Base-by-base conservation (phyloP, 2,888 invertebrate species). In the Cephus pulcher region DNA sequence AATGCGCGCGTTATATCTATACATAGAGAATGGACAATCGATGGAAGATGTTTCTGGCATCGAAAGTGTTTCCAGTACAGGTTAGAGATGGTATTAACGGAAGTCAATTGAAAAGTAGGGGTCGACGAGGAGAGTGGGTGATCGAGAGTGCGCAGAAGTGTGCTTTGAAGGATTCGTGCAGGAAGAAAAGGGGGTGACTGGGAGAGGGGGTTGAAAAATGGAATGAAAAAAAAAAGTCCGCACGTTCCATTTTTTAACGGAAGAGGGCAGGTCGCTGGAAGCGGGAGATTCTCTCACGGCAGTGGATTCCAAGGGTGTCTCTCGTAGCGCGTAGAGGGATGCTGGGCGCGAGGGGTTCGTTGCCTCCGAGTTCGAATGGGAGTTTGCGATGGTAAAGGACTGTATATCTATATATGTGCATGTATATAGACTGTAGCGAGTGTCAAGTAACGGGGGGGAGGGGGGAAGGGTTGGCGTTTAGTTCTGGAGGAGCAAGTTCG, bases 281-380 rank as follows among this genome's bases (percentile, higher is more conserved):
- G 33, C 12, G 30, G 15, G 32, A 33, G 32, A 32, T 34, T 71
- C 23, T 71, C 71, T 71, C 71, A 12, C 71, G 71, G 71, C 33
- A 71, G 71, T 30, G 71, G 32, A 15, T 71, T 34, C 56, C 56
- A 56, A 23, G 56, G 23, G 56, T 56, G 23, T 56, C 56, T 56
- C 23, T 56, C 56, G 56, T 23, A 56, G 56, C 23, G 56, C 56
- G 56, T 76, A 80, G 77, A 79, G 74, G 34, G 74, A 80, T 76
- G 76, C 78, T n/a, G 34, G 69, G 40, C 33, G 69, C 34, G 76
- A 35, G 74, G 15, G 34, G 34, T 56, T 23, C 56, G 23, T 56
- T 23, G 23, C 9, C 23, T 23, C 56, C 15, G 56, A 23, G 56
- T 56, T 56, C 56, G 23, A 56, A 56, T 56, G 9, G 56, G 23